Conservation (phyloP, 2,113 vertebrate species). For the Thalassarche chlororhynchos region DNA sequence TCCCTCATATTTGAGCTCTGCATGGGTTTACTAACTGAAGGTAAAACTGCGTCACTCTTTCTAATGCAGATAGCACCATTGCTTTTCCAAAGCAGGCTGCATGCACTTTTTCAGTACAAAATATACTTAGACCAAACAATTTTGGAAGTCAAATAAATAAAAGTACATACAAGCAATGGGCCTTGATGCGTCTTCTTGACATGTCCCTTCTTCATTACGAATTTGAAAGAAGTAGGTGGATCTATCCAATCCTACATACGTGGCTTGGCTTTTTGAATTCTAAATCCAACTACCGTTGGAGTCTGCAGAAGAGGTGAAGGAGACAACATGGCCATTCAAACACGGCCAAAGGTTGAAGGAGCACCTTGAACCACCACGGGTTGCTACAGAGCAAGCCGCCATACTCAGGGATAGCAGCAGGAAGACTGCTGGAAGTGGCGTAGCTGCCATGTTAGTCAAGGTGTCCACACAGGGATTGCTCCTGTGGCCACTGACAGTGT, state of each 20-base stretch:
- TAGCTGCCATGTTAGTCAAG: background rate
- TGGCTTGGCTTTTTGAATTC: background rate
- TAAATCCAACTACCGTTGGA: background rate
- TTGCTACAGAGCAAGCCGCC: background rate
- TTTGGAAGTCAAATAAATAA: background rate
- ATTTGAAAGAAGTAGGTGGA: background rate
- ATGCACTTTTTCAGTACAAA: background rate
- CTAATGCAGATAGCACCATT: background rate
- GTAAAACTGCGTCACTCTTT: background rate
- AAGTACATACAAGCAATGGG: background rate
- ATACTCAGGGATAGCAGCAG: background rate
- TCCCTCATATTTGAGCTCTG: background rate
- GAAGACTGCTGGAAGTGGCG: background rate
- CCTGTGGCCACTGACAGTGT: background rate
- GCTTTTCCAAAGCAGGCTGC: background rate
- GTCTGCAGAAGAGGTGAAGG: background rate
- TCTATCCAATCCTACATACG: accelerated
- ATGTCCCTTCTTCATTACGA: background rate
- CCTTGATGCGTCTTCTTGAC: background rate
- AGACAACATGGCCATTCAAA: background rate
- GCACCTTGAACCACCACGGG: background rate
- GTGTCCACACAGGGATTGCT: background rate
- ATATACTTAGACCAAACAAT: background rate
- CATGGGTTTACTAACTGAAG: background rate
- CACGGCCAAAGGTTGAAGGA: background rate